Evolutionary conservation across 2,113 vertebrate genomes (phyloP), one percentile per base, ranked within the genome.

Genomic region (Siniperca knerii): DNA sequence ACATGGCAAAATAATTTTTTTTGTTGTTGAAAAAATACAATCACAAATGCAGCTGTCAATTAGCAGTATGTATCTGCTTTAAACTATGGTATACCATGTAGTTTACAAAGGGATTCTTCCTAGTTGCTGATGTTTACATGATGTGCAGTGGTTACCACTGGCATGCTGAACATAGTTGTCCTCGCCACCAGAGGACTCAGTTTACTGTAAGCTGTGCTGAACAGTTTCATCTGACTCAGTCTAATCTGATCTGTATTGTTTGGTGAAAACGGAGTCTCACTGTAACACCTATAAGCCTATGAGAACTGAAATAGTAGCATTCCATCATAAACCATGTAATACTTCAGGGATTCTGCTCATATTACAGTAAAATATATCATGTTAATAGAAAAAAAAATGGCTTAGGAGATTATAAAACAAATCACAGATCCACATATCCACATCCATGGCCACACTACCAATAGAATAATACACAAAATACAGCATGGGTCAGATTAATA

Each of bases 151-250:
- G 57, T 75, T 61, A 35, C 72, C 9, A 48, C 61, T 57, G 8
- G 21, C 37, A 12, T 12, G 42, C 12, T 61, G 46, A 33, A 58
- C 73, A 48, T 64, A 52, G 25, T 25, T 16, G 42, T 48, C n/a
- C 42, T 60, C 12, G 16, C 29, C 29, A 50, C 9, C 11, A 61
- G 74, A 64, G 74, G 74, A 37, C 74, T 61, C 60, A 55, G 62
- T 55, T 54, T 55, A 46, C 54, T 71, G 64, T 52, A 46, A 46
- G 12, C 44, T 46, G 44, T 13, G 11, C 44, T 60, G 57, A 11
- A 13, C 37, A 66, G 20, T 40, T 13, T 65, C 18, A 42, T 65
- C 61, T 65, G 42, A 44, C 42, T 44, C 8, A 42, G 40, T 42
- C 42, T 44, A 44, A 44, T 44, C 42, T 40, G 6, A 40, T 8